Evolutionary conservation across 2,797 vertebrate genomes (phyloP).

Genomic region (Rhinophrynus dorsalis): DNA sequence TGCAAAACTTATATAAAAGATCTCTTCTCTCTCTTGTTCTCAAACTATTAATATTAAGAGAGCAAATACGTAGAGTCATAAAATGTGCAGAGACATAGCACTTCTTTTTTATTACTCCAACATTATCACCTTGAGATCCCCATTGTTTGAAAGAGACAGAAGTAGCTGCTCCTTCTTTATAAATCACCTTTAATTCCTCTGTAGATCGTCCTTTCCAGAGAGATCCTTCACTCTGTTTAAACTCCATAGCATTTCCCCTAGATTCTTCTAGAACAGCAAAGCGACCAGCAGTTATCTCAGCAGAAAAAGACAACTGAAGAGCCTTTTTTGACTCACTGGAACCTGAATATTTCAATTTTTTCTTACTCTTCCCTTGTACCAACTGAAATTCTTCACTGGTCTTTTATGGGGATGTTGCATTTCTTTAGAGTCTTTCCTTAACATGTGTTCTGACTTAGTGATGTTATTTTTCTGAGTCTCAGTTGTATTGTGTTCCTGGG

Average conservation of each 20-base stretch:
- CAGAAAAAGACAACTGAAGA: background rate
- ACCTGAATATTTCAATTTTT: background rate
- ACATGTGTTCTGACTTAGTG: too few relatives aligned
- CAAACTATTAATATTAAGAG: background rate
- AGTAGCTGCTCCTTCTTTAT: background rate
- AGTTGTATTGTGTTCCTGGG: background rate
- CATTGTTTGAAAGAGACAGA: background rate
- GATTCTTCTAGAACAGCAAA: too few relatives aligned
- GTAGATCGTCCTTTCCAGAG: too few relatives aligned
- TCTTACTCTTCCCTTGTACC: too few relatives aligned
- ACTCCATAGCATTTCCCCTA: too few relatives aligned
- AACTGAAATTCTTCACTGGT: background rate
- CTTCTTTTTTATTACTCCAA: background rate
- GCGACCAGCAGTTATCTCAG: too few relatives aligned
- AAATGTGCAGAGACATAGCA: background rate
- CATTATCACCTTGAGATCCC: slow-evolving; percentile 8
- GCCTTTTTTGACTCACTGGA: too few relatives aligned
- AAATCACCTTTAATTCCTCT: too few relatives aligned
- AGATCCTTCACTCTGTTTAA: too few relatives aligned
- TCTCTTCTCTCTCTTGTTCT: background rate
- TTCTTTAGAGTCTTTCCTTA: too few relatives aligned
- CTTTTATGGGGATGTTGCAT: too few relatives aligned
- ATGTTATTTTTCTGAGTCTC: background rate
- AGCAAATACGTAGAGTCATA: background rate
- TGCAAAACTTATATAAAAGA: background rate